Conservation (phyloP, 2,797 vertebrate species). For the Podarcis lilfordi region DNA sequence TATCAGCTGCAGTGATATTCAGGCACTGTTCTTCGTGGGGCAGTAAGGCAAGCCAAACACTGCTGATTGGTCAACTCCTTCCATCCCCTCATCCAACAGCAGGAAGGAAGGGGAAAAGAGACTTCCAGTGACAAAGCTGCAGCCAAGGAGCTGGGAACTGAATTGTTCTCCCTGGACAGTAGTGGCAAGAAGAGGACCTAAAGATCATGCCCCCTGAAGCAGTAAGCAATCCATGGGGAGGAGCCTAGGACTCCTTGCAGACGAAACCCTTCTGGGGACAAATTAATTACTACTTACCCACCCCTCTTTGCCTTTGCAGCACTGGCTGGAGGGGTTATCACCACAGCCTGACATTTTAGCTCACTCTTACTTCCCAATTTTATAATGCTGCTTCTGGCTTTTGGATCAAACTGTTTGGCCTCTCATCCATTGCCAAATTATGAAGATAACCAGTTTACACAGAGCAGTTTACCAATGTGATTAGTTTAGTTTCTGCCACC, state of each 20-base stretch:
- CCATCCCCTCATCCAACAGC: neutral
- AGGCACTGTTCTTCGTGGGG: neutral
- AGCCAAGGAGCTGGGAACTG: neutral
- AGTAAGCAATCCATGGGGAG: neutral
- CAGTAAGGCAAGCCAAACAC: neutral
- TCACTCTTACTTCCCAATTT: neutral
- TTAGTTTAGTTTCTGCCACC: too few species aligned
- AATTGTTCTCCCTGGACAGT: neutral
- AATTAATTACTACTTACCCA: neutral
- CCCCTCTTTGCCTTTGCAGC: neutral
- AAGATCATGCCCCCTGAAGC: neutral
- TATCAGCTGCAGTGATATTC: neutral
- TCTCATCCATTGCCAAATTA: neutral
- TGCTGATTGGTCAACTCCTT: neutral
- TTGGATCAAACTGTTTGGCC: neutral
- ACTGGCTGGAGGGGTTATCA: neutral
- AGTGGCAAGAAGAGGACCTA: neutral
- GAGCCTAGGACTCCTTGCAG: neutral
- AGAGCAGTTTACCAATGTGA: neutral
- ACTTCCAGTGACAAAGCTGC: neutral
- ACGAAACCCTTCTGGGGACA: neutral
- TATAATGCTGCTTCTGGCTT: neutral
- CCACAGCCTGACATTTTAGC: neutral
- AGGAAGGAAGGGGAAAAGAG: neutral
- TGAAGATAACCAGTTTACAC: neutral